Evolutionary conservation across 2,888 invertebrate genomes (phyloP), one percentile per base, ranked within the genome.

Genomic region (Sminthurides aquaticus): DNA sequence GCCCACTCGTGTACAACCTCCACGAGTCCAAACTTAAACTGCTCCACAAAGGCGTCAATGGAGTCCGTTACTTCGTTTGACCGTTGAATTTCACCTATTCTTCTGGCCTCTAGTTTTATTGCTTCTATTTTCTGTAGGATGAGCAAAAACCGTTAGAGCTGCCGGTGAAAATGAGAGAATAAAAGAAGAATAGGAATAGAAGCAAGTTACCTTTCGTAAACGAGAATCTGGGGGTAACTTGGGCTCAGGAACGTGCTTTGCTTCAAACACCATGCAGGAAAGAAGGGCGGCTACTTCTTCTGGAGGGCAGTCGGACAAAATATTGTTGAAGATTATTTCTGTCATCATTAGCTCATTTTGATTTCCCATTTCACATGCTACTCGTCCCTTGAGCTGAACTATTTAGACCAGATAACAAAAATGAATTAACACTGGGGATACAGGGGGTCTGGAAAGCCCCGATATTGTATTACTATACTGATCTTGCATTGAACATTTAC

Each of bases 1-100:
- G 97, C 96, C 98, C 98, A 99, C 77, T 96, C 91, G 78, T 95
- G 92, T 0, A 97, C 96, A 1, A 96, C 95, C 76, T 91, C 85
- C 26, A 92, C 87, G n/a, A 99, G 81, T 1, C 91, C 92, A 79
- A 96, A 97, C 79, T 94, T 92, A 34, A 90, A 82, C 60, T 85
- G 82, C 49, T 85, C 85, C 34, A 85, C 82, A 28, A 85, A 83
- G 52, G 79, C 78, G 18, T 75, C 77, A 5, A 77, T 78, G 2
- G 78, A 77, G 62, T 80, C 77, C 78, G 79, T 73, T 67, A 89
- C 84, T 71, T 84, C 81, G 77, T 83, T 83, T 66, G 83, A 81
- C 25, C 81, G 78, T 79, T 95, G 93, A 60, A 86, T 82, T 24
- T 79, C 76, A 5, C 84, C 83, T 70, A 95, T 84, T 63, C 85